phyloP scores from a whole-genome alignment of 2,113 vertebrate genomes.

The Panurus biarmicus region DNA sequence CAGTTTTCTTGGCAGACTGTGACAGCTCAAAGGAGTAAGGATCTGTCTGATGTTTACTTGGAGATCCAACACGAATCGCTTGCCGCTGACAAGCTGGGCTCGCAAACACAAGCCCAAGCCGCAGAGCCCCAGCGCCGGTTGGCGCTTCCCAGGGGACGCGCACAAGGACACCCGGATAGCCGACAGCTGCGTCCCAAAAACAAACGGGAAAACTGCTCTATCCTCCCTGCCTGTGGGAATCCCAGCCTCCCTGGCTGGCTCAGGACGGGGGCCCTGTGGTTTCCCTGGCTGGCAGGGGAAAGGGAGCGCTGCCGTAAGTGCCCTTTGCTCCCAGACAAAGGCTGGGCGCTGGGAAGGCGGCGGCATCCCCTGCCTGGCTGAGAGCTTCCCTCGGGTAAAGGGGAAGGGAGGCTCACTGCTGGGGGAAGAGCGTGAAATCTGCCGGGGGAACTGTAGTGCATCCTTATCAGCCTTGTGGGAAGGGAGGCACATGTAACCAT shows the following conservation, averaged over 20 bases:
- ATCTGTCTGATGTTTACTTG: conserved; percentile 18
- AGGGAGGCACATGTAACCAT: neutral
- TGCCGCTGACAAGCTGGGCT: neutral
- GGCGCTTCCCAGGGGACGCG: neutral
- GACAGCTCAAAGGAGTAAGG: neutral
- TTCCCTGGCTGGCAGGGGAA: neutral
- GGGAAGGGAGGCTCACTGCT: neutral
- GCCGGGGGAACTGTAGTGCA: neutral
- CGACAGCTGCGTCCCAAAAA: neutral
- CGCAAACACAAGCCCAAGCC: neutral
- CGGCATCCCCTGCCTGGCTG: neutral
- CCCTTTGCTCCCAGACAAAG: neutral
- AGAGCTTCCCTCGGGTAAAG: neutral
- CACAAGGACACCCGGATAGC: neutral
- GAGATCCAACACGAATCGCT: neutral
- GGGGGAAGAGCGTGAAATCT: neutral
- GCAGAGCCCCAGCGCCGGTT: neutral
- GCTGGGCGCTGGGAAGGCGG: neutral
- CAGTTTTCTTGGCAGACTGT: neutral
- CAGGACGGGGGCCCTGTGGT: neutral
- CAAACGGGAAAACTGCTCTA: neutral
- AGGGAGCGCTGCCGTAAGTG: neutral
- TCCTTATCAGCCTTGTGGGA: neutral
- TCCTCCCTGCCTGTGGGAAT: neutral
- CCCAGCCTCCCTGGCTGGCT: neutral